Conservation (phyloP, 1,140 invertebrate species). For the Lethrus apterus region DNA sequence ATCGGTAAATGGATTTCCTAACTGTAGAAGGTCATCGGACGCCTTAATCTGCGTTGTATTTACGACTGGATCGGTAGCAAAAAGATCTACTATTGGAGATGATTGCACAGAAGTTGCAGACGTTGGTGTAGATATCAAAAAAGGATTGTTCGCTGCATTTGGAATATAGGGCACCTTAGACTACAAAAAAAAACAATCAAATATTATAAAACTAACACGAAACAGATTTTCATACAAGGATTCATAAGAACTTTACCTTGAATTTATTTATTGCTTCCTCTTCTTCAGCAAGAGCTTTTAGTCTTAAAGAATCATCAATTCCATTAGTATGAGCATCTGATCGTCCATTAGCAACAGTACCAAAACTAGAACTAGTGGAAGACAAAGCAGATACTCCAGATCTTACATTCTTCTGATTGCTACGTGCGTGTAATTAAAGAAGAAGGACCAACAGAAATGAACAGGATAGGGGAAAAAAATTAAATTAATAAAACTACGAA, state of each 20-base stretch:
- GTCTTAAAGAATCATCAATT: constrained; percentile 78
- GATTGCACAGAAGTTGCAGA: constrained; percentile 41
- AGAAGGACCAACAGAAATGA: no score
- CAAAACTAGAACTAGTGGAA: constrained; percentile 80
- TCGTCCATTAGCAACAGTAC: constrained; percentile 66
- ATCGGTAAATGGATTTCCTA: constrained; percentile 87
- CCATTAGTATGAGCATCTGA: constrained; percentile 61
- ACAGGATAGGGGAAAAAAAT: constrained; percentile 11
- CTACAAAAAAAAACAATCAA: constrained; percentile 44
- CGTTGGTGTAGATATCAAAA: constrained; percentile 55
- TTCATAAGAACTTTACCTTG: constrained; percentile 16
- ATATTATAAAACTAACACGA: background rate
- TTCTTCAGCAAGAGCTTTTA: constrained; percentile 87
- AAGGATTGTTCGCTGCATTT: constrained; percentile 64
- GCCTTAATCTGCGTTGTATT: constrained; percentile 51
- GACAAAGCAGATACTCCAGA: constrained; percentile 84
- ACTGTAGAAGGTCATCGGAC: constrained; percentile 81
- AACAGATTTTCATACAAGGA: constrained; percentile 11
- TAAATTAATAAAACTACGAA: constrained; percentile 21
- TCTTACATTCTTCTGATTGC: constrained; percentile 80
- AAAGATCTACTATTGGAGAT: constrained; percentile 68
- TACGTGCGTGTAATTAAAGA: constrained; percentile 45
- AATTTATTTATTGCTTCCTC: constrained; percentile 91
- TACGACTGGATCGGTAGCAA: constrained; percentile 50
- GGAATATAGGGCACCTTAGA: constrained; percentile 60